phyloP scores from a whole-genome alignment of 2,113 vertebrate species.

The Poecilia latipinna region DNA sequence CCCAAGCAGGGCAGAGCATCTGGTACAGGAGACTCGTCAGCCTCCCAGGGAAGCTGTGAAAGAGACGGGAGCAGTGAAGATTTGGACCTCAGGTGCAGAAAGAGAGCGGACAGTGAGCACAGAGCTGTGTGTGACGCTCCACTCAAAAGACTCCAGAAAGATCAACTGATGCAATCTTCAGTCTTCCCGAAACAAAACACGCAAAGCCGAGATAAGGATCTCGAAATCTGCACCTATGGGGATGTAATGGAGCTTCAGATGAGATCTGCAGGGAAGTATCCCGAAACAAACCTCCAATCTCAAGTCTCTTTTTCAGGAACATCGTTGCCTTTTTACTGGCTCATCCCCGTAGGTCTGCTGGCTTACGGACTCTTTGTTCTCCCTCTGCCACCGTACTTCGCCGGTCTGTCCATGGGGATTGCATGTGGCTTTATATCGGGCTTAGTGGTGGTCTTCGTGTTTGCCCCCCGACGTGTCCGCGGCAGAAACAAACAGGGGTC shows the following conservation, averaged over 20 bases:
- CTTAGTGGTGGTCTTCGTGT: constrained; percentile 79
- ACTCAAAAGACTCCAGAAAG: constrained; percentile 34
- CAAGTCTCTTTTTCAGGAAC: constrained; percentile 13
- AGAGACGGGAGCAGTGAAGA: constrained; percentile 40
- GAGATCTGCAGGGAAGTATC: constrained; percentile 9
- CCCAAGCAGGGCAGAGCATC: constrained; percentile 55
- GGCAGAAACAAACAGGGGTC: constrained; percentile 5
- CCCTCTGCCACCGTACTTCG: constrained; percentile 83
- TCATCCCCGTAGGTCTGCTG: constrained; percentile 77
- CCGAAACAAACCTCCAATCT: constrained; percentile 7
- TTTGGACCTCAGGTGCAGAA: constrained; percentile 20
- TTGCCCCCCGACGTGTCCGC: constrained; percentile 47
- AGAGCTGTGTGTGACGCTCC: constrained; percentile 49
- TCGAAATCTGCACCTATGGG: constrained; percentile 80
- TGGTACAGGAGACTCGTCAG: constrained; percentile 43
- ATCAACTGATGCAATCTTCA: constrained; percentile 33
- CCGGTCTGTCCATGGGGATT: constrained; percentile 83
- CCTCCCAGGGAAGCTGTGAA: constrained; percentile 67
- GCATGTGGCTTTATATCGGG: constrained; percentile 83
- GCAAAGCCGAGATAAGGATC: constrained; percentile 55
- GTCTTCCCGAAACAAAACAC: constrained; percentile 32
- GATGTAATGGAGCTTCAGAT: constrained; percentile 79
- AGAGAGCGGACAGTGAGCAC: constrained; percentile 12
- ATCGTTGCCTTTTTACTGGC: constrained; percentile 73
- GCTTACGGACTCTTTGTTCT: constrained; percentile 85